Evolutionary conservation across 2,113 vertebrate species (phyloP), one percentile per base, ranked within the genome.

Genomic region (Apteryx mantelli): DNA sequence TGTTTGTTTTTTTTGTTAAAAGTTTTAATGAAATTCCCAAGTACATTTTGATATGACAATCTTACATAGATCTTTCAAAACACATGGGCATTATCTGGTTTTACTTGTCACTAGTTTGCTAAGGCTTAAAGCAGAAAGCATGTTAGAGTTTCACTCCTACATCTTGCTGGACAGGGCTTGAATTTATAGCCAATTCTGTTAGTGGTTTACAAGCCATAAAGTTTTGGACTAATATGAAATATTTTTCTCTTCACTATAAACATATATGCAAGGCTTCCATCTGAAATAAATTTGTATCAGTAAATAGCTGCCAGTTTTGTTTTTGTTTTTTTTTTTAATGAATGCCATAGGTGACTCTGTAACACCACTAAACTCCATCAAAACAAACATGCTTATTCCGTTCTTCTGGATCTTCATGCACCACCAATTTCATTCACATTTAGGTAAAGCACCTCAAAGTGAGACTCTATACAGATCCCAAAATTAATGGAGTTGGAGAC

Each of bases 21-120:
- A 96, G 95, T 96, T 98, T 98, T 98, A 97, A 97, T 97, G 96
- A 82, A 95, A 97, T 95, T 97, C 95, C 97, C 96, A 97, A 95
- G 91, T 93, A 98, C 91, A 96, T 96, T 95, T 69, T 94, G 94
- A 97, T 97, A 97, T 63, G 93, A 96, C 97, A 97, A 78, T 95
- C 94, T 97, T 97, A 98, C 95, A 98, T 11, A 96, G 94, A 94
- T 86, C 94, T 97, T 96, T 92, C 91, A 84, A 93, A 97, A 97
- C 93, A 97, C 86, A 82, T 11, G 46, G 94, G 91, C 82, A 17
- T 91, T 55, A 73, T 58, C 94, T 97, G 82, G 18, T 94, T 95
- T 91, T 55, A 93, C 91, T 96, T 91, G 91, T 95, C 94, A 88
- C 93, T 95, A 87, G 82, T 36, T 97, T 93, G 91, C 93, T 95